Evolutionary conservation across 2,888 invertebrate genomes (phyloP).

Genomic region (Amiota mariae): DNA sequence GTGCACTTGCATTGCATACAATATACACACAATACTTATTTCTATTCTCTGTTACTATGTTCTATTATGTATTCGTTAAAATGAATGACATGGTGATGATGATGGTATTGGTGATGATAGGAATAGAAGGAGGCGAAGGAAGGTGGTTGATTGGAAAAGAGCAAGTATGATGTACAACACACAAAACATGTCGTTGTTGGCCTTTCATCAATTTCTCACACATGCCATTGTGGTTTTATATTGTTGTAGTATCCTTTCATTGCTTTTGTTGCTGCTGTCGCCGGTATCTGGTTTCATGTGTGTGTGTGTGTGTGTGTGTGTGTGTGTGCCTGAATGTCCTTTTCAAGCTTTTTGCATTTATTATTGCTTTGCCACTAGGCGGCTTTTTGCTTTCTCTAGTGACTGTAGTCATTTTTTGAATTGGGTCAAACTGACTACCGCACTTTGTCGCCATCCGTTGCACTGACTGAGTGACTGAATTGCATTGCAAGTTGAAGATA

Average conservation of each 20-base stretch:
- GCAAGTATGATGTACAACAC: neutral
- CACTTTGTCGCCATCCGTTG: too few species aligned
- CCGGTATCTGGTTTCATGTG: neutral
- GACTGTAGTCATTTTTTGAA: neutral
- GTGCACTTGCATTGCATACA: constrained; percentile 8
- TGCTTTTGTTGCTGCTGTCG: constrained; percentile 18
- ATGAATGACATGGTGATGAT: too few species aligned
- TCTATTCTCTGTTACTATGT: constrained; percentile 9
- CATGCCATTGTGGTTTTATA: constrained; percentile 30
- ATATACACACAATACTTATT: neutral
- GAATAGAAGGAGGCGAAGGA: neutral
- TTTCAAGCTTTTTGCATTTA: constrained; percentile 28
- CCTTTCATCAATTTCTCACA: constrained; percentile 33
- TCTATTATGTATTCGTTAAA: neutral
- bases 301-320: constrained; percentile 13
- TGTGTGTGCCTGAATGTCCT: constrained; percentile 1
- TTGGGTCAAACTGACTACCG: constrained; percentile 16
- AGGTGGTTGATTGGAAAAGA: neutral
- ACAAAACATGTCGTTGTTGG: constrained; percentile 26
- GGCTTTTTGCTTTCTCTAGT: constrained; percentile 5
- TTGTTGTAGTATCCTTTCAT: constrained; percentile 21
- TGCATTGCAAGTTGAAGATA: neutral
- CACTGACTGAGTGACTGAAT: constrained; percentile 1
- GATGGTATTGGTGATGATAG: too few species aligned
- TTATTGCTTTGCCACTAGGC: constrained; percentile 20